phyloP scores from a whole-genome alignment of 1,140 invertebrate genomes.

The Drosophila asahinai region DNA sequence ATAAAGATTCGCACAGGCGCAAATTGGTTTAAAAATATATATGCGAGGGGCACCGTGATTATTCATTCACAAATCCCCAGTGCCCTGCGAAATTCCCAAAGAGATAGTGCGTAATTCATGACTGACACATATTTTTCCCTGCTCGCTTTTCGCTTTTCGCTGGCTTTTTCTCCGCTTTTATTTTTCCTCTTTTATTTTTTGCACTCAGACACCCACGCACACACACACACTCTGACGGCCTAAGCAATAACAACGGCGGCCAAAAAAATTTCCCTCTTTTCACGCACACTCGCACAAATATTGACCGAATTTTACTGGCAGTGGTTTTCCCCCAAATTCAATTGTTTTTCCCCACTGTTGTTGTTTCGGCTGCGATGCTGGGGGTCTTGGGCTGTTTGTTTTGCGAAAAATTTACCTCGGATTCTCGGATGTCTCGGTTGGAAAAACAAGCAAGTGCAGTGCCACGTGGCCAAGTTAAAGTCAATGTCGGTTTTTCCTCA shows the following conservation, averaged over 20 bases:
- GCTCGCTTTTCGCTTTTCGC: not conserved
- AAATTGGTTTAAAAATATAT: conserved; percentile 32
- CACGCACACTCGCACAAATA: conserved; percentile 53
- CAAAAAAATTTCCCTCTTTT: conserved; percentile 40
- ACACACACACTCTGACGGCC: not conserved
- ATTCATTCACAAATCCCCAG: conserved; percentile 47
- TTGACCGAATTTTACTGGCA: conserved; percentile 75
- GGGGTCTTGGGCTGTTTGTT: conserved; percentile 20
- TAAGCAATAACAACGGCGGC: conserved; percentile 21
- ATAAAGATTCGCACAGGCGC: conserved; percentile 33
- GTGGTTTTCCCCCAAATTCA: conserved; percentile 18
- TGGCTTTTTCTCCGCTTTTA: not conserved
- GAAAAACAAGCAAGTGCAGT: conserved; percentile 34
- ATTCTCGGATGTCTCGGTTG: conserved; percentile 11
- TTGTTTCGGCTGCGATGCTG: conserved; percentile 13
- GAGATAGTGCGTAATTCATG: conserved; percentile 63
- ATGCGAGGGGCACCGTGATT: not conserved
- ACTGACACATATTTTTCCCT: conserved; percentile 63
- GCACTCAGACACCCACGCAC: conserved; percentile 8
- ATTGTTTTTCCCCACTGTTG: conserved; percentile 16
- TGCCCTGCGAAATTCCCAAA: conserved; percentile 19
- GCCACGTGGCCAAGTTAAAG: conserved; percentile 42
- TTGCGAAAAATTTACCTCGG: conserved; percentile 42
- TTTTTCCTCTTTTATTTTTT: conserved; percentile 25
- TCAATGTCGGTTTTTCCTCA: conserved; percentile 36